Conservation (phyloP, 2,888 invertebrate genomes). For the Onthophagus sagittarius region DNA sequence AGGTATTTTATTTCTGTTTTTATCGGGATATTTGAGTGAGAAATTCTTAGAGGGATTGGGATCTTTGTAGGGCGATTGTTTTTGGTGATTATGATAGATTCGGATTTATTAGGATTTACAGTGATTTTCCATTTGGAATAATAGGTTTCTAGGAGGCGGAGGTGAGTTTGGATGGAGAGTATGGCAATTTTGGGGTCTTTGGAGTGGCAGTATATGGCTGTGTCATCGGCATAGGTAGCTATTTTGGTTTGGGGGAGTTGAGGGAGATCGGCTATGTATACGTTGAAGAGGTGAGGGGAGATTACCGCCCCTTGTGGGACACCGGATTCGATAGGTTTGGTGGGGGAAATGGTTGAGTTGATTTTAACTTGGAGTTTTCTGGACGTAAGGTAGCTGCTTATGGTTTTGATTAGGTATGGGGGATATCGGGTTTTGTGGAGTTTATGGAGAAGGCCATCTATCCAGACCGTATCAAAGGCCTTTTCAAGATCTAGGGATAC, state of each 20-base stretch:
- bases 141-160: neutral
- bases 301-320: neutral
- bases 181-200: too few relatives aligned
- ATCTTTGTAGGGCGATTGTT: neutral
- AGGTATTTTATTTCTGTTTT: neutral
- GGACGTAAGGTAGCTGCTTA: constrained; percentile 29
- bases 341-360: constrained; percentile 11
- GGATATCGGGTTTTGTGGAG: constrained; percentile 27
- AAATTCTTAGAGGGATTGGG: neutral
- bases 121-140: neutral
- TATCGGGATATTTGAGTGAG: neutral
- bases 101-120: neutral
- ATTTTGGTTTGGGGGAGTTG: neutral
- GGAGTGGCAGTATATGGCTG: neutral
- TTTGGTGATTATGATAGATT: neutral
- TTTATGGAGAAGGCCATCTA: constrained; percentile 33
- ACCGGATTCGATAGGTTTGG: neutral
- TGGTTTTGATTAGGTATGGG: constrained; percentile 28
- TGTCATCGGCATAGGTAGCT: neutral
- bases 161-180: too few relatives aligned
- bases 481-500: constrained; percentile 37
- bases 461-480: constrained; percentile 41
- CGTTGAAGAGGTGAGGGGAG: neutral
- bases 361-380: constrained; percentile 29
- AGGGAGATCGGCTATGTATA: neutral